Percentiles rank a stretch among this genome's conserved stretches.
These are phyloP conservation scores for Beaufortia kweichowensis DNA, from an alignment of 2,113 vertebrate genomes.

Conservation along the genomic window DNA sequence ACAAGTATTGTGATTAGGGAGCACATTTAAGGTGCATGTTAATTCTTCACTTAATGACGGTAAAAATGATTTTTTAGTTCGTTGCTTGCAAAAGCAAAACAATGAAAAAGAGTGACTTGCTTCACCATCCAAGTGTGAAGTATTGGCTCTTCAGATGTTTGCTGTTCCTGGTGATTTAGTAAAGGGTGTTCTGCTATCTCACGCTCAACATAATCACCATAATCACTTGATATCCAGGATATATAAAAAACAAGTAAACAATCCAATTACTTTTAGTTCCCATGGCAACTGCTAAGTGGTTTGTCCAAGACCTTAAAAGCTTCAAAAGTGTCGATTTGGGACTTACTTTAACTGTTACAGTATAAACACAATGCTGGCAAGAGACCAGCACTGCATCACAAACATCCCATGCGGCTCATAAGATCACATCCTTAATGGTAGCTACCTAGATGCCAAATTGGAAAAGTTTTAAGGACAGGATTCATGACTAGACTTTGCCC, in stretches of 20 bases:
- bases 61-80: neutral
- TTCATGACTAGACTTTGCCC: neutral
- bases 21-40: neutral
- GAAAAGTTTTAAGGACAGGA: constrained; percentile 7
- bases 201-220: constrained; percentile 12
- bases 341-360: constrained; percentile 22
- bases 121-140: neutral
- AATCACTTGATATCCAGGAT: constrained; percentile 7
- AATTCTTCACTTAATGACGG: neutral
- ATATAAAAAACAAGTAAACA: neutral
- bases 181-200: constrained; percentile 7
- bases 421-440: constrained; percentile 18
- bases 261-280: constrained; percentile 17
- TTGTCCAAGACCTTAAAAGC: constrained; percentile 28
- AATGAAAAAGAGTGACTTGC: neutral
- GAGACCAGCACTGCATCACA: constrained; percentile 22
- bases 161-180: neutral
- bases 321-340: constrained; percentile 33
- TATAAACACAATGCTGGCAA: constrained; percentile 25
- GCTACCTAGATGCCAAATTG: constrained; percentile 10
- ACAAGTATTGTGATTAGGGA: neutral
- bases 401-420: neutral
- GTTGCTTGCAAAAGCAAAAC: neutral
- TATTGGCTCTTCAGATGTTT: constrained; percentile 8
- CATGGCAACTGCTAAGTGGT: constrained; percentile 20